These are phyloP conservation scores for Ovibos moschatus DNA, from an alignment of 2,113 vertebrate species.

Conservation along the genomic window DNA sequence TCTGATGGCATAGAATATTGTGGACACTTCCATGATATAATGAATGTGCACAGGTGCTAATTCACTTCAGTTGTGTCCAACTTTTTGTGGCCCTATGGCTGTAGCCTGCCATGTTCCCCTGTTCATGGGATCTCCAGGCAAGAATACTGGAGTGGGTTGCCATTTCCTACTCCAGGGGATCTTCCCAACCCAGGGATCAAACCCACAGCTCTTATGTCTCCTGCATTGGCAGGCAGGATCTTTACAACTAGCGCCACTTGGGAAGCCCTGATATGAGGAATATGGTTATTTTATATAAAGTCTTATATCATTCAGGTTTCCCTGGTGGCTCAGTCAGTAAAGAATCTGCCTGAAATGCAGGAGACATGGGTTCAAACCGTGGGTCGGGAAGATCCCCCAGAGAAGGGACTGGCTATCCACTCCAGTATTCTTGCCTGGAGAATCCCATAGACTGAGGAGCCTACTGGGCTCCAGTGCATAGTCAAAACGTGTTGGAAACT, in stretches of 20 bases:
- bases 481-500: neutral
- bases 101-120: neutral
- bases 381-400: neutral
- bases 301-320: neutral
- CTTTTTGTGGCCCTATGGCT: neutral
- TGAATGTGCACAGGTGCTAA: neutral
- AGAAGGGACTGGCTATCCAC: neutral
- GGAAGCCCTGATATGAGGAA: neutral
- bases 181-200: neutral
- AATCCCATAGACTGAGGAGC: neutral
- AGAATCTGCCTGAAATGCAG: neutral
- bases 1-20: neutral
- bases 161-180: neutral
- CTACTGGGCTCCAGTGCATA: neutral
- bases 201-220: neutral
- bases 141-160: neutral
- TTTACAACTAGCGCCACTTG: neutral
- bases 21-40: neutral
- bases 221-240: neutral
- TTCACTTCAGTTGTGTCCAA: neutral
- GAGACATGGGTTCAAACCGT: neutral
- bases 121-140: neutral
- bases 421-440: neutral
- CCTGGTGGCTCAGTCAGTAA: neutral
- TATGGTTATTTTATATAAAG: neutral